phyloP scores from a whole-genome alignment of 2,888 invertebrate genomes.

The Hydrotaea diabolus region DNA sequence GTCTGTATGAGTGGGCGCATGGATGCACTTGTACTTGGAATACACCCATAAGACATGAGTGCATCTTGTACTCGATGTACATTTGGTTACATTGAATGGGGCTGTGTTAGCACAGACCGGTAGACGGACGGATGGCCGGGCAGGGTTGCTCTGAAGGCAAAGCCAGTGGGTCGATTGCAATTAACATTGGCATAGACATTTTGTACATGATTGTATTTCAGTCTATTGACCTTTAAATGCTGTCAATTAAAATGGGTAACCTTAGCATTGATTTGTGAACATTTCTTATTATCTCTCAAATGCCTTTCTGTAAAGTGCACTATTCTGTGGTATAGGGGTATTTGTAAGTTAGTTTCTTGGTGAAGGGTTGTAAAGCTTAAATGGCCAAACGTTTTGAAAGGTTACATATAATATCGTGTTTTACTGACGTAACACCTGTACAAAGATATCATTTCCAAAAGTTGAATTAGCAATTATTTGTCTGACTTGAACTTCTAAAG shows the following conservation, averaged over 20 bases:
- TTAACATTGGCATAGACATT: conserved; percentile 64
- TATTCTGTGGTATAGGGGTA: neutral
- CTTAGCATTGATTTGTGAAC: conserved; percentile 6
- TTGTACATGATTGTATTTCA: neutral
- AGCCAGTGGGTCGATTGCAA: conserved; percentile 38
- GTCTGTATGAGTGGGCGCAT: neutral
- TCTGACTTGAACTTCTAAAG: too few species aligned
- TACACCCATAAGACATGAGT: neutral
- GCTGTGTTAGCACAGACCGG: too few species aligned
- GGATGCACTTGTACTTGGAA: neutral
- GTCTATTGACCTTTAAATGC: conserved; percentile 3
- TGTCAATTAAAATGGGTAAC: neutral
- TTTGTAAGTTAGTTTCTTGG: neutral
- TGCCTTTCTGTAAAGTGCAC: neutral
- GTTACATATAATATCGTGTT: too few species aligned
- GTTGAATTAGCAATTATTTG: too few species aligned
- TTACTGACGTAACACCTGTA: too few species aligned
- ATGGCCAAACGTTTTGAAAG: too few species aligned
- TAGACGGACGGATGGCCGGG: too few species aligned
- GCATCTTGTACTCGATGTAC: neutral
- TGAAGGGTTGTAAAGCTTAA: too few species aligned
- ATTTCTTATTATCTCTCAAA: neutral
- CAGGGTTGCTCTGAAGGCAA: too few species aligned
- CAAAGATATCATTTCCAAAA: too few species aligned
- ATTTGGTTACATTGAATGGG: conserved; percentile 1